A percentile compares a stretch with the other conserved stretches of the same genome.
Evolutionary conservation across 2,888 invertebrate species (phyloP).

Genomic region (Agrochola macilenta): DNA sequence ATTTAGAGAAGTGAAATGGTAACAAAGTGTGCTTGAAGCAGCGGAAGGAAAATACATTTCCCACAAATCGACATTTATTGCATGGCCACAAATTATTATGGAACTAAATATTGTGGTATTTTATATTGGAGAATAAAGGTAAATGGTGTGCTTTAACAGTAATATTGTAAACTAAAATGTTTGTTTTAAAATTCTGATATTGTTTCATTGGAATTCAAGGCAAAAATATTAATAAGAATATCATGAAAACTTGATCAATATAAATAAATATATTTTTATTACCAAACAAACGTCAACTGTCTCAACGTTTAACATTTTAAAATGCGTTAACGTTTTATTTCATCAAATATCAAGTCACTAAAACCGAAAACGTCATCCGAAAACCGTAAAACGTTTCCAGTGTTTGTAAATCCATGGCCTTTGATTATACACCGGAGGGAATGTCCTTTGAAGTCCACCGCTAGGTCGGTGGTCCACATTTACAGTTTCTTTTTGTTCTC

Average conservation of each 20-base stretch:
- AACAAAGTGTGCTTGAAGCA: constrained; percentile 30
- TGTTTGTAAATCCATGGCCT: constrained; percentile 52
- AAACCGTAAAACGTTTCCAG: constrained; percentile 70
- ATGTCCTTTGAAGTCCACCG: constrained; percentile 85
- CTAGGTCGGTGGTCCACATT: constrained; percentile 85
- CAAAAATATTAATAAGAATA: no score
- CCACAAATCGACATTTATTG: no score
- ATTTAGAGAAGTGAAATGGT: constrained; percentile 41
- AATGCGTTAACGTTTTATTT: constrained; percentile 9
- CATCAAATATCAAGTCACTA: constrained; percentile 23
- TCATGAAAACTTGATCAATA: no score
- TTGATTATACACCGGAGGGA: constrained; percentile 76
- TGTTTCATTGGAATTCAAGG: no score
- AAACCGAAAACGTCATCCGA: constrained; percentile 38
- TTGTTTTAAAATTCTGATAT: no score
- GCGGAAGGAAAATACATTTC: background rate
- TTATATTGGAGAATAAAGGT: no score
- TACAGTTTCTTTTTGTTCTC: constrained; percentile 81
- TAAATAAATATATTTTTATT: no score
- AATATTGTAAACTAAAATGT: no score
- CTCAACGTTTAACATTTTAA: background rate
- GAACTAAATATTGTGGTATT: no score
- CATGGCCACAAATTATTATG: no score
- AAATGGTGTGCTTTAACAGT: no score
- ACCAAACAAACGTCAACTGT: no score